These are phyloP conservation scores for Sebastes oblongus DNA, from an alignment of 2,797 vertebrate genomes.

Conservation along the genomic window DNA sequence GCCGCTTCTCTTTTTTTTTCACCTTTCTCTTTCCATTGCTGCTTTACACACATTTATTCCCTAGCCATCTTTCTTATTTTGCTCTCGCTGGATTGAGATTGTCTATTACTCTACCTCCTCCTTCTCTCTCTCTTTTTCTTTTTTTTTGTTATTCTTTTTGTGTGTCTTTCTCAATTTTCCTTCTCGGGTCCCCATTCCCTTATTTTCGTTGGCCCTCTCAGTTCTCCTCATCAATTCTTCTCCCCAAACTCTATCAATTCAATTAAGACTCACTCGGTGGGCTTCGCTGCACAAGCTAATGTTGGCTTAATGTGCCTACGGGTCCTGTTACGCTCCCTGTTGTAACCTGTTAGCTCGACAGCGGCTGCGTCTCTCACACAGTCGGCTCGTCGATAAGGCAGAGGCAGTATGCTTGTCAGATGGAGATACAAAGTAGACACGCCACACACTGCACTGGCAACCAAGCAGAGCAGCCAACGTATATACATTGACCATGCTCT, in stretches of 20 bases:
- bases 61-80: conserved; percentile 37
- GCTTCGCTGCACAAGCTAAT: conserved; percentile 74
- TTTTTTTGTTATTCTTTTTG: conserved; percentile 29
- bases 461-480: conserved; percentile 12
- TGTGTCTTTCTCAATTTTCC: conserved; percentile 36
- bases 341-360: conserved; percentile 68
- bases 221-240: conserved; percentile 60
- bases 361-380: conserved; percentile 49
- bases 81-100: neutral
- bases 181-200: conserved; percentile 15
- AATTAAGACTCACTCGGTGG: conserved; percentile 71
- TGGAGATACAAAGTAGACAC: conserved; percentile 38
- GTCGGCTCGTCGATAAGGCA: conserved; percentile 55
- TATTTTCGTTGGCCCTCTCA: conserved; percentile 43
- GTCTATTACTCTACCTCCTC: conserved; percentile 23
- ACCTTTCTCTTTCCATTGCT: conserved; percentile 13
- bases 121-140: neutral
- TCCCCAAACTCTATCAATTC: conserved; percentile 64
- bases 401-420: conserved; percentile 46
- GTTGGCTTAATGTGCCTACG: conserved; percentile 62
- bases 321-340: conserved; percentile 52
- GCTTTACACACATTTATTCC: conserved; percentile 23
- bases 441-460: conserved; percentile 11
- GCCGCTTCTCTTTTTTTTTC: neutral
- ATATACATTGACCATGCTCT: neutral